Base-by-base conservation (phyloP, 2,797 vertebrate species). In the Semaprochilodus insignis region DNA sequence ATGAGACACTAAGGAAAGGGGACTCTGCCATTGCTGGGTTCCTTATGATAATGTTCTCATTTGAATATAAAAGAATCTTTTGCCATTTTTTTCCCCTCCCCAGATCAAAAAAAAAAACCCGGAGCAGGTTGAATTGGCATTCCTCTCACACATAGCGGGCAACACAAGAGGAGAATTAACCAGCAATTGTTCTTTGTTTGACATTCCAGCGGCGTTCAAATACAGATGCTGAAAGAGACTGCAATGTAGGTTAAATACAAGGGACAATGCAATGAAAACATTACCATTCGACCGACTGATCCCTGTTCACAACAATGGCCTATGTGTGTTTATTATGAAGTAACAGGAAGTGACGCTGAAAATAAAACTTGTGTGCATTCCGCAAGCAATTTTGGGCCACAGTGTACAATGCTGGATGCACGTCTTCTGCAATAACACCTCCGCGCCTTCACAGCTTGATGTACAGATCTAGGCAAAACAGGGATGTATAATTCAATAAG, bases 31-130 rank as follows among this genome's bases (percentile, higher is more conserved):
- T 91, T 92, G 92, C 54, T 83, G 91, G 63, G 89, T 91, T 92
- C 93, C 93, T 94, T 94, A 94, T 95, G 94, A 94, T 95, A 95
- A 95, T 95, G 91, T 93, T 90, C 93, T 95, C 91, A 95, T 95
- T 95, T 95, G 91, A 95, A 95, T 95, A 94, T 94, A 92, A 96
- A 95, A 95, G 93, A 93, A 91, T 80, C 83, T 60, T 85, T 86
- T 74, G 23, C 71, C 69, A 36, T 92, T 90, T 88, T 90, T 88
- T 88, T 83, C 81, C 62, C 19, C 31, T 74, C 52, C 60, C 69
- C 77, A 87, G 91, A 92, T 94, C 90, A 93, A 67, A 92, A 44
- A 44, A 44, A 44, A 44, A 94, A 89, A 66, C n/a, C 83, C 89
- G 84, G 82, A 90, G 91, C 88, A 85, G 89, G 89, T 91, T 81